Evolutionary conservation across 2,797 vertebrate species (phyloP).

Genomic region (Natrix natrix): DNA sequence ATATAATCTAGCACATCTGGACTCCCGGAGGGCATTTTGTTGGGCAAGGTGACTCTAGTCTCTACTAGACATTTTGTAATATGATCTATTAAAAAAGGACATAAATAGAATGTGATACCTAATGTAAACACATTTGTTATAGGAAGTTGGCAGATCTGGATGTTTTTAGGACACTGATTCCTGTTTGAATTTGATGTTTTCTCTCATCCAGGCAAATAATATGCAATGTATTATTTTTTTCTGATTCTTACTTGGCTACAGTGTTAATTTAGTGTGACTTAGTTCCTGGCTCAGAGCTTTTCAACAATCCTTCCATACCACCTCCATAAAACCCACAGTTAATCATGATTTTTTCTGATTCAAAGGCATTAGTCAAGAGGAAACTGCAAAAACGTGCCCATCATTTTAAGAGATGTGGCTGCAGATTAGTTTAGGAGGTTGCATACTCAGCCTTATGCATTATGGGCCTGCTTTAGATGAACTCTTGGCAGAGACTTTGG

Average conservation of each 20-base stretch:
- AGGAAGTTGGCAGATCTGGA: rapidly evolving
- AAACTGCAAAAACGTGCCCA: slow-evolving; percentile 24
- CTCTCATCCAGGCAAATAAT: rapidly evolving
- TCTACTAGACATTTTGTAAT: neutral
- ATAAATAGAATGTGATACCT: neutral
- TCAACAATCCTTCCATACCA: neutral
- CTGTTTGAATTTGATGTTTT: neutral
- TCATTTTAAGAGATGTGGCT: slow-evolving; percentile 47
- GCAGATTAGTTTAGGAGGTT: slow-evolving; percentile 39
- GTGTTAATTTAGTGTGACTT: neutral
- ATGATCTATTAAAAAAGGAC: neutral
- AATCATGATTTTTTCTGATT: rapidly evolving
- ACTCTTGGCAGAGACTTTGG: slow-evolving; percentile 64
- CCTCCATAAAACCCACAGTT: neutral
- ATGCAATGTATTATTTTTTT: rapidly evolving
- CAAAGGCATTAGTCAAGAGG: slow-evolving; percentile 9
- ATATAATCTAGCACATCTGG: neutral
- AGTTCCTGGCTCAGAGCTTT: neutral
- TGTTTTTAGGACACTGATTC: rapidly evolving
- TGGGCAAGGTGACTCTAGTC: neutral
- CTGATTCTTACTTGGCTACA: neutral
- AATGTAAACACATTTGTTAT: neutral
- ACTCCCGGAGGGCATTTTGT: neutral
- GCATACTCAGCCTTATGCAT: slow-evolving; percentile 61
- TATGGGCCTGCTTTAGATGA: slow-evolving; percentile 57